Evolutionary conservation across 2,888 invertebrate species (phyloP).

Genomic region (Acanthosepion lycidas): DNA sequence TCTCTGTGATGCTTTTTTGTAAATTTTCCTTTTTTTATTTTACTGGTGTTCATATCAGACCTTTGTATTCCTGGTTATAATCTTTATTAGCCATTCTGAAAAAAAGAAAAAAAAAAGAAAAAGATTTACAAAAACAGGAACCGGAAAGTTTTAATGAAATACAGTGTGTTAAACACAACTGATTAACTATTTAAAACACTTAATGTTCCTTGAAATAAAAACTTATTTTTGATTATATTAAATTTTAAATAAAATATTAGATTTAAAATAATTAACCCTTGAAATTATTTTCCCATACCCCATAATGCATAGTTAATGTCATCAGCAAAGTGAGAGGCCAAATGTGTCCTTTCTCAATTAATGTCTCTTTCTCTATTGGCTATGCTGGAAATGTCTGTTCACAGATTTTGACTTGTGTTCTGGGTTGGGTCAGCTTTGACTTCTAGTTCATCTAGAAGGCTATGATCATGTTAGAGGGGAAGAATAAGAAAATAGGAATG

Average conservation of each 20-base stretch:
- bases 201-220: background rate
- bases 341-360: constrained; percentile 2
- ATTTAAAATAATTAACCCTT: background rate
- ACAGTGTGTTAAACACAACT: background rate
- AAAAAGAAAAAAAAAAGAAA: background rate
- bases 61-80: background rate
- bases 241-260: background rate
- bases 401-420: background rate
- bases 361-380: background rate
- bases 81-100: background rate
- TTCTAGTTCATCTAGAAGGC: background rate
- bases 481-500: background rate
- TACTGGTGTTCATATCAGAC: too few species aligned
- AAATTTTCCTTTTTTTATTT: background rate
- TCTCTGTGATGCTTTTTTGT: background rate
- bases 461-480: background rate
- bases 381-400: background rate
- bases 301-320: background rate
- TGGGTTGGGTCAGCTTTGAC: background rate
- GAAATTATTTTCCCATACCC: background rate
- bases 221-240: background rate
- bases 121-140: background rate
- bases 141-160: background rate
- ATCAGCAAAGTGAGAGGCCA: background rate
- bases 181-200: background rate